These are phyloP conservation scores for Telmatherina bonti DNA, from an alignment of 2,797 vertebrate genomes.

Conservation along the genomic window DNA sequence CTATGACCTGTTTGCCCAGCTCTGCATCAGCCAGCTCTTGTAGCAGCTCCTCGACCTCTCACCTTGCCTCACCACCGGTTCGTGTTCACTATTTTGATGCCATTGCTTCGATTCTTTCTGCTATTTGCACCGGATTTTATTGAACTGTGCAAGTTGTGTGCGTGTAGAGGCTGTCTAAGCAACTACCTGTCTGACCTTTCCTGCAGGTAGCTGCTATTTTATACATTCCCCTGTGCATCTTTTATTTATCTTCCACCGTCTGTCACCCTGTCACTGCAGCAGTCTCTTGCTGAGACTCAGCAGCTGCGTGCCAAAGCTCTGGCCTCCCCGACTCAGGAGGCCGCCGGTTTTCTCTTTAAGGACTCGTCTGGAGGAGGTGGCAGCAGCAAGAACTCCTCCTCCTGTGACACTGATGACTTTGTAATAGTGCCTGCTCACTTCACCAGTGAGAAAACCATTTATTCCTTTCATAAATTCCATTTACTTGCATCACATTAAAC, in stretches of 20 bases:
- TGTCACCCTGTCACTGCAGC: slow-evolving; percentile 67
- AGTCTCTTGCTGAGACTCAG: slow-evolving; percentile 94
- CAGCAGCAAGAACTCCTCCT: slow-evolving; percentile 96
- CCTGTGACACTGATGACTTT: slow-evolving; percentile 97
- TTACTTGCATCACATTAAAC: slow-evolving; percentile 5
- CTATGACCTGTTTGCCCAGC: slow-evolving; percentile 94
- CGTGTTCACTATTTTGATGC: slow-evolving; percentile 32
- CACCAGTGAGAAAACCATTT: slow-evolving; percentile 82
- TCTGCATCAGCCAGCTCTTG: slow-evolving; percentile 97
- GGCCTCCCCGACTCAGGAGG: slow-evolving; percentile 89
- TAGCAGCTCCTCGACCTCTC: slow-evolving; percentile 97
- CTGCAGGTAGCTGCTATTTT: background rate
- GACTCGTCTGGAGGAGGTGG: slow-evolving; percentile 88
- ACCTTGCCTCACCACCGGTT: slow-evolving; percentile 96
- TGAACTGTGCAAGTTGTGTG: background rate
- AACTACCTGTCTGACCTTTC: background rate
- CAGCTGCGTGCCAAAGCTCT: slow-evolving; percentile 89
- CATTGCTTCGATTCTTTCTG: background rate
- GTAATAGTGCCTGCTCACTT: slow-evolving; percentile 97
- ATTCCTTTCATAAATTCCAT: background rate
- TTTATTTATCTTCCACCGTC: slow-evolving; percentile 10
- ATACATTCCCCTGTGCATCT: background rate
- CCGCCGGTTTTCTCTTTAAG: slow-evolving; percentile 87
- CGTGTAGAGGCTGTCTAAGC: background rate
- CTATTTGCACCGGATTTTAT: background rate